Base-by-base conservation (phyloP, 2,797 vertebrate genomes). In the Sarcoramphus papa region DNA sequence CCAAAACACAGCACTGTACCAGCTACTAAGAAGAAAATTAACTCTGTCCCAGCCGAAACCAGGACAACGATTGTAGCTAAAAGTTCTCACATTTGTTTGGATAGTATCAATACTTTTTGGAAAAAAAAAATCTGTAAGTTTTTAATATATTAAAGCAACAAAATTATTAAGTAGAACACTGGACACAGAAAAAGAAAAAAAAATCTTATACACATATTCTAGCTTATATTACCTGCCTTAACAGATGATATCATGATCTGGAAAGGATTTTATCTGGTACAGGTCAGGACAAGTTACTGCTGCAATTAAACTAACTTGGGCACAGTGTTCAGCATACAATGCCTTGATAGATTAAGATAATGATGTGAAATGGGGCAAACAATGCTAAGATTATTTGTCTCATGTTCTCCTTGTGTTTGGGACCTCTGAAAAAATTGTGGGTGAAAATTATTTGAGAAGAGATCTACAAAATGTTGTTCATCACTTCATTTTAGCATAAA, bases 391-490 rank as follows among this genome's bases (percentile, higher is more conserved):
- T 53, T 68, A 68, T 47, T 93, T 65, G 14, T 65, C 45, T 91
- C 18, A 9, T 3, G 0, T 51, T 14, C 12, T 65, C 17, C 53
- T 62, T 22, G 21, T 64, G 30, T 65, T 87, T 56, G 40, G 3
- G 53, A 28, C 28, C 7, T 45, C 27, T 72, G 24, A 81, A 92
- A 89, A 89, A 68, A 48, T 2, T 68, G 22, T 35, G 50, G 20
- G 57, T n/a, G n/a, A 85, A 93, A 88, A 68, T 57, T 70, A 41
- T 76, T 90, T 77, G 60, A 68, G 45, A 68, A 59, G 33, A 83
- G 10, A 70, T 47, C 41, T 69, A 51, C 21, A 33, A 69, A 79
- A 62, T 45, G 14, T 22, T 91, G 33, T 10, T 90, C 31, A 60
- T 76, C 43, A 68, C 57, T 69, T 25, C 54, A 43, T 37, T 4